Evolutionary conservation across 1,140 invertebrate genomes (phyloP), one percentile per base, ranked within the genome.

Genomic region (Colletes latitarsis): DNA sequence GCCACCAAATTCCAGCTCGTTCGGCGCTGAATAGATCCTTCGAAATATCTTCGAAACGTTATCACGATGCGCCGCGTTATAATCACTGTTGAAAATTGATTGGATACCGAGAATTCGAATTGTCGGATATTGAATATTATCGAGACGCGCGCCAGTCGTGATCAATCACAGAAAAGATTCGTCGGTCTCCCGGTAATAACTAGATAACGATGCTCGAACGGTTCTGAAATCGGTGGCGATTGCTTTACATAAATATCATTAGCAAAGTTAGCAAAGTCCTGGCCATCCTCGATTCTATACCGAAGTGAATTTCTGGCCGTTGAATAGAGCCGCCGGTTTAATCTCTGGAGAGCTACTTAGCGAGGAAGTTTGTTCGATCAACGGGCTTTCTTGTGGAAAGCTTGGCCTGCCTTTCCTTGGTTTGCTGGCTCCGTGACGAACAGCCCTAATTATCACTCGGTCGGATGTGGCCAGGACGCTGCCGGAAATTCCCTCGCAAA

Each of bases 361-460:
- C 58, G 19, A 58, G 52, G 69, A 83, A 86, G 83, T 86, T 86
- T 83, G 84, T 83, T 86, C 77, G 84, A 86, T 86, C 62, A 60
- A 46, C 39, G 52, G 53, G 43, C 49, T 77, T 83, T 85, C 81
- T 76, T 77, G 81, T 58, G 55, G 52, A 60, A 83, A 66, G 30
- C 55, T 55, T 67, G 21, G 21, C 52, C 57, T 12, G 66, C 43
- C 53, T 21, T 53, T 55, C 68, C 49, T 66, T 77, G 58, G 58
- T 66, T 60, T 70, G 63, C 57, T 43, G 43, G 53, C 41, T 46
- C 52, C 57, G 71, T 81, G 84, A 86, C 85, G 63, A 86, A 86
- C 73, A 81, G 69, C 72, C 57, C 68, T 86, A 86, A 86, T 86
- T 86, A 86, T 86, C 84, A 79, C 68, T 83, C 68, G 77, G 72